A percentile compares a stretch with the other conserved stretches of the same genome.
Conservation (phyloP, 2,113 vertebrate species). For the Morone saxatilis region DNA sequence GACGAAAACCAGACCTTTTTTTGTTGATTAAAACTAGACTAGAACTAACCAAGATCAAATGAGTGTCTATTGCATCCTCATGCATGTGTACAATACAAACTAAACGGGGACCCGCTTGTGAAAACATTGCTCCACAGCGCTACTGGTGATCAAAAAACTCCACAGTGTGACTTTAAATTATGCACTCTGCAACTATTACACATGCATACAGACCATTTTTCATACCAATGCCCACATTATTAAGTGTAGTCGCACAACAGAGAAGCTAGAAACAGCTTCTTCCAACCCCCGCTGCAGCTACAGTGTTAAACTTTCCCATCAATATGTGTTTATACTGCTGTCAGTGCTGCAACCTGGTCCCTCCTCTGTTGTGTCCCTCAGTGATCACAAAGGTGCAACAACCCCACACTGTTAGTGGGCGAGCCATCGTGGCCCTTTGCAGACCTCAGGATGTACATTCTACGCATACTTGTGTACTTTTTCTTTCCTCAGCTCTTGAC, state of each 20-base stretch:
- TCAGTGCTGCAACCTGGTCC: constrained; percentile 35
- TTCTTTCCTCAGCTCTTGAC: constrained; percentile 52
- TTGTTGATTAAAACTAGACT: not conserved
- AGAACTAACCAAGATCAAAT: not conserved
- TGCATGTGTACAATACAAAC: not conserved
- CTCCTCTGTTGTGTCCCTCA: constrained; percentile 29
- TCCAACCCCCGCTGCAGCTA: constrained; percentile 51
- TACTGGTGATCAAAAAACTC: constrained; percentile 1
- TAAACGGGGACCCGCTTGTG: not conserved
- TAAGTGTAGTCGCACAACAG: constrained; percentile 46
- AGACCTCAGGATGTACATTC: constrained; percentile 58
- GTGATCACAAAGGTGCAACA: constrained; percentile 56
- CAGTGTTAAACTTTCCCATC: constrained; percentile 71
- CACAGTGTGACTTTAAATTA: constrained; percentile 29
- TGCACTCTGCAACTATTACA: constrained; percentile 18
- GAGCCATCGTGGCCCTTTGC: constrained; percentile 38
- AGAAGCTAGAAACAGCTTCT: constrained; percentile 55
- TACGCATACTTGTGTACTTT: constrained; percentile 40
- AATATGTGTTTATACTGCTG: constrained; percentile 70
- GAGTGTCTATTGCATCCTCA: not conserved
- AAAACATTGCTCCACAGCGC: not conserved
- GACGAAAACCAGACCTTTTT: not conserved
- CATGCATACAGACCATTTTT: constrained; percentile 32
- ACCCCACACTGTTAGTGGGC: constrained; percentile 30
- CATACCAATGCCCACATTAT: constrained; percentile 52